phyloP scores from a whole-genome alignment of 2,797 vertebrate species.

The Pipistrellus pygmaeus region DNA sequence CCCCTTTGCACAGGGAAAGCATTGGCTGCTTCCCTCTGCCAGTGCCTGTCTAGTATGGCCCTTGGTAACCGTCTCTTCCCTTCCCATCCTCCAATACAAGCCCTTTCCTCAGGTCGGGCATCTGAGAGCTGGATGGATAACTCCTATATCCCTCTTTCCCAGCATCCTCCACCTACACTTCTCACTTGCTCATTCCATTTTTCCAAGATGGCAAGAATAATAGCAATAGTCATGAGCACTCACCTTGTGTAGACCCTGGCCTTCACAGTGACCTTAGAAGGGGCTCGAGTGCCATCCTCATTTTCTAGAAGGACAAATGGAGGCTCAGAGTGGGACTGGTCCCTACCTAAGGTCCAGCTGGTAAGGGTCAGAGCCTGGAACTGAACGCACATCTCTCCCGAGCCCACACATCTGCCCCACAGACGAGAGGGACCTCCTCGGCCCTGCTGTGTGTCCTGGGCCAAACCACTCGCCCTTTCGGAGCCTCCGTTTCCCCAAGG shows the following conservation, averaged over 20 bases:
- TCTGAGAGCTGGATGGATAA: not conserved
- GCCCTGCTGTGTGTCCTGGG: not conserved
- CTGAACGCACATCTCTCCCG: accelerated
- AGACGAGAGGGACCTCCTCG: not conserved
- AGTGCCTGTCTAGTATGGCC: too few relatives aligned
- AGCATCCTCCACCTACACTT: accelerated
- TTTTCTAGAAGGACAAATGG: not conserved
- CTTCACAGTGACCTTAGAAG: not conserved
- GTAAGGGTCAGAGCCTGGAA: not conserved
- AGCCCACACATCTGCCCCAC: not conserved
- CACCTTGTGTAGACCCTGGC: too few relatives aligned
- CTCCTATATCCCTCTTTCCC: not conserved
- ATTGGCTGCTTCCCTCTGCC: not conserved
- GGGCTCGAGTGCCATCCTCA: not conserved
- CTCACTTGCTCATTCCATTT: not conserved
- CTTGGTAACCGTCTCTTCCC: not conserved
- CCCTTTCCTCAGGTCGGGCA: not conserved
- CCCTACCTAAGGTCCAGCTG: not conserved
- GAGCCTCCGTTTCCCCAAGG: not conserved
- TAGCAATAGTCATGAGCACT: not conserved
- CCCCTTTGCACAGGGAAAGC: not conserved
- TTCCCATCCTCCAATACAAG: not conserved
- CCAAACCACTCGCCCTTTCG: not conserved
- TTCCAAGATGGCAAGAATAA: not conserved
- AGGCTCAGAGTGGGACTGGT: not conserved